phyloP scores from a whole-genome alignment of 2,113 vertebrate genomes.

The human region DNA sequence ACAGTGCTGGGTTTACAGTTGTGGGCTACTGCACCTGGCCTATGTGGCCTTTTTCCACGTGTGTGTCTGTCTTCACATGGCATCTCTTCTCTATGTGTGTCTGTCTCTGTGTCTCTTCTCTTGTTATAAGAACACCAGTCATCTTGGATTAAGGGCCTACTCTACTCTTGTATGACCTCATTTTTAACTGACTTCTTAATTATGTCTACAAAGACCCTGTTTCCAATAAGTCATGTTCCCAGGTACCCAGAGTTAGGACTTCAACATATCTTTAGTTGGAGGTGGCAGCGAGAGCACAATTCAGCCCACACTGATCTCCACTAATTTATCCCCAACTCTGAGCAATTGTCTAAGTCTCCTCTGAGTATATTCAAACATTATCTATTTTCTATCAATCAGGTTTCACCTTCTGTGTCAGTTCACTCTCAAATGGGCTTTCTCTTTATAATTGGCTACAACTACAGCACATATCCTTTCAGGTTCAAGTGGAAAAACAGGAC shows the following conservation, averaged over 20 bases:
- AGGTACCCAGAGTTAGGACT: background rate
- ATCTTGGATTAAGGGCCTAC: background rate
- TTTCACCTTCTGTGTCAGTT: background rate
- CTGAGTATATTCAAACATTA: background rate
- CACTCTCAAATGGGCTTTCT: background rate
- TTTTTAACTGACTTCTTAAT: background rate
- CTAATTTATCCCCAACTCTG: background rate
- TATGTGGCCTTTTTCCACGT: background rate
- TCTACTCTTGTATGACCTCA: background rate
- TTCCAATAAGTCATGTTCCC: background rate
- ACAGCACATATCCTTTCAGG: background rate
- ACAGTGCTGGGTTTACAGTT: background rate
- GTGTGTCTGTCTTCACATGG: too few relatives aligned
- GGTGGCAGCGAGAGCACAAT: background rate
- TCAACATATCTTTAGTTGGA: background rate
- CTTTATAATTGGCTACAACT: background rate
- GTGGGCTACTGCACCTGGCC: background rate
- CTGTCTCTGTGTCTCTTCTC: background rate
- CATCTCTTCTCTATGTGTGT: background rate
- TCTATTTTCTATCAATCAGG: background rate
- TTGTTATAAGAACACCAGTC: background rate
- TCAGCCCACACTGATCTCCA: background rate
- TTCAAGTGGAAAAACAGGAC: background rate
- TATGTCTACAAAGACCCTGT: background rate
- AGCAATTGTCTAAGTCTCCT: background rate